Conservation (phyloP, 2,797 vertebrate species). For the Neosalanx taihuensis region DNA sequence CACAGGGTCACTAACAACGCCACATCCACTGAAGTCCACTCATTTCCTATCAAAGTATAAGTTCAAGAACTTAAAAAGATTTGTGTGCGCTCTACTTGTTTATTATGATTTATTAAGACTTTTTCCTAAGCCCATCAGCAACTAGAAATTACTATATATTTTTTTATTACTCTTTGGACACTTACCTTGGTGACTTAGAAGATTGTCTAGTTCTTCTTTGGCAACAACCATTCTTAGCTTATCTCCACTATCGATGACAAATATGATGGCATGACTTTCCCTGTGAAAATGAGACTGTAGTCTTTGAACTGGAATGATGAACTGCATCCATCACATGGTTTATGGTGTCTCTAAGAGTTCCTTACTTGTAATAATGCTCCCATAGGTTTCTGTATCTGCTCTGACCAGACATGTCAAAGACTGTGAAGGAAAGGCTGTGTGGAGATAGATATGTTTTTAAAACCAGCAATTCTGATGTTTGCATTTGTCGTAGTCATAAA, state of each 20-base stretch:
- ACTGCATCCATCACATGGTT: not conserved
- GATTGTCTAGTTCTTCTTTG: conserved; percentile 94
- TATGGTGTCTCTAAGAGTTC: not conserved
- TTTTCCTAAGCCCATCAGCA: too few species aligned
- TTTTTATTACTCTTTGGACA: not conserved
- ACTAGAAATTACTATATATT: not conserved
- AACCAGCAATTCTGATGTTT: not conserved
- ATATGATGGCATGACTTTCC: conserved; percentile 97
- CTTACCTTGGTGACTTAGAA: conserved; percentile 92
- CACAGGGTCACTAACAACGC: not conserved
- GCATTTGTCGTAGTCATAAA: not conserved
- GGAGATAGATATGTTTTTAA: not conserved
- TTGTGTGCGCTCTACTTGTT: too few species aligned
- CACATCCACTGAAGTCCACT: not conserved
- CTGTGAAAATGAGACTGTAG: conserved; percentile 58
- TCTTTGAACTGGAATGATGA: not conserved
- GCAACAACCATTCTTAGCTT: conserved; percentile 97
- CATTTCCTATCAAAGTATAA: not conserved
- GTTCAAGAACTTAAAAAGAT: too few species aligned
- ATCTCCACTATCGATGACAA: conserved; percentile 97
- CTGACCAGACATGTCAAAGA: conserved; percentile 99
- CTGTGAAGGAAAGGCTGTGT: conserved; percentile 90
- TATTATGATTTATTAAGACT: too few species aligned
- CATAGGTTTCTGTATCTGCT: conserved; percentile 96
- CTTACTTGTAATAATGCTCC: conserved; percentile 99